phyloP scores from a whole-genome alignment of 2,888 invertebrate species.

The Ptycholaimellus sp. region DNA sequence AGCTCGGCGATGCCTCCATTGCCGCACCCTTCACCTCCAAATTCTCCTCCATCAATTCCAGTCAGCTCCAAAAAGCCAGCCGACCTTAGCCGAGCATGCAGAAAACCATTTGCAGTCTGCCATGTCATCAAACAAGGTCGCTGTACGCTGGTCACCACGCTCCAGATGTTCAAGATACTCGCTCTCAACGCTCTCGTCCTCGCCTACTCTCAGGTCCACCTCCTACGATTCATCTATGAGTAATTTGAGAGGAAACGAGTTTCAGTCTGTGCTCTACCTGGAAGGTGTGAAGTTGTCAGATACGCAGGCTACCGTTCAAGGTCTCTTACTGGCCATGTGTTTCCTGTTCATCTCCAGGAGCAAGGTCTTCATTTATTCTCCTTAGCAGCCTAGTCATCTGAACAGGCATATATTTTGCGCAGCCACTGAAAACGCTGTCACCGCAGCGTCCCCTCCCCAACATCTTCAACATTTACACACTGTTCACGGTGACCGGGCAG shows the following conservation, averaged over 20 bases:
- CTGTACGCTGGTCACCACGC: conserved; percentile 88
- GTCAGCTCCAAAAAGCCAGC: conserved; percentile 37
- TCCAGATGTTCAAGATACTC: conserved; percentile 99
- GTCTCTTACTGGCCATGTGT: conserved; percentile 73
- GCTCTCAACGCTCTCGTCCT: conserved; percentile 87
- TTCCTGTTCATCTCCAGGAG: conserved; percentile 93
- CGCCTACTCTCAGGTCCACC: conserved; percentile 48
- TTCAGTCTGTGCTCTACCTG: conserved; percentile 85
- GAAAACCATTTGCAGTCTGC: conserved; percentile 74
- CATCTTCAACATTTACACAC: conserved; percentile 90
- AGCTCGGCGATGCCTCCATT: conserved; percentile 90
- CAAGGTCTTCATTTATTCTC: conserved; percentile 41
- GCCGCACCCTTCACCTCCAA: conserved; percentile 97
- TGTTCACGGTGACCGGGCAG: conserved; percentile 74
- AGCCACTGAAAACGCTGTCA: conserved; percentile 70
- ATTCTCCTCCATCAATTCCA: conserved; percentile 74
- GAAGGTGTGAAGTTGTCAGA: conserved; percentile 95
- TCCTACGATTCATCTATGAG: neutral
- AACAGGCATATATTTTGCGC: conserved; percentile 17
- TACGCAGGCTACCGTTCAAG: conserved; percentile 87
- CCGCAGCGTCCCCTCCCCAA: conserved; percentile 83
- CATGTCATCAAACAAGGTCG: conserved; percentile 98
- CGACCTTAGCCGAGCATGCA: too few relatives aligned
- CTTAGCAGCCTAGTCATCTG: too few relatives aligned
- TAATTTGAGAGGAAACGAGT: conserved; percentile 27